A percentile compares a stretch with the other conserved stretches of the same genome.
Evolutionary conservation across 2,888 invertebrate genomes (phyloP).

Genomic region (Ethmia dodecea): DNA sequence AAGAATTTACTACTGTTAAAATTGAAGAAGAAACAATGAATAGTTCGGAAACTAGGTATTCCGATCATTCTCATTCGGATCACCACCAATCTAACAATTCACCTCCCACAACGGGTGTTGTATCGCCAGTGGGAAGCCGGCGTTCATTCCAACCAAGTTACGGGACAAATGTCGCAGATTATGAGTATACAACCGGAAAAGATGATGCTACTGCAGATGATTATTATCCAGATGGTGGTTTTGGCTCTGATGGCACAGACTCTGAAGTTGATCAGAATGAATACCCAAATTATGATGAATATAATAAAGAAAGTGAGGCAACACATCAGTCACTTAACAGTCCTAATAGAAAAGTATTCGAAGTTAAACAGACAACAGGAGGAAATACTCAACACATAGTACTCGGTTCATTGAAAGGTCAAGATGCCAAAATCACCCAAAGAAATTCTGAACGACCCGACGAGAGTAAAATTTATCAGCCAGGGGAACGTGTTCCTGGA

Average conservation of each 20-base stretch:
- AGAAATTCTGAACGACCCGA: slow-evolving; percentile 70
- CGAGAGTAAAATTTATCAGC: slow-evolving; percentile 78
- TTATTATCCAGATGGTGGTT: slow-evolving; percentile 63
- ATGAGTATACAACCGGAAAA: slow-evolving; percentile 26
- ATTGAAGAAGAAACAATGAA: slow-evolving; percentile 31
- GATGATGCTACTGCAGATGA: slow-evolving; percentile 55
- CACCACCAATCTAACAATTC: slow-evolving; percentile 37
- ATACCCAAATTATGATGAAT: slow-evolving; percentile 79
- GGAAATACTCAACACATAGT: slow-evolving; percentile 81
- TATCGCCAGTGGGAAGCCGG: not conserved
- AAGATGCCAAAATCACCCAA: slow-evolving; percentile 80
- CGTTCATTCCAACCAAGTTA: slow-evolving; percentile 49
- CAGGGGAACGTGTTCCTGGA: slow-evolving; percentile 82
- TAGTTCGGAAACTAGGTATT: slow-evolving; percentile 37
- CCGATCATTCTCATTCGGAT: slow-evolving; percentile 51
- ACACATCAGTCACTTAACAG: slow-evolving; percentile 52
- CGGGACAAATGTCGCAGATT: slow-evolving; percentile 38
- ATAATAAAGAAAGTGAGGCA: slow-evolving; percentile 51
- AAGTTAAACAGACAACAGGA: slow-evolving; percentile 66
- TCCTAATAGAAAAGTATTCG: slow-evolving; percentile 46
- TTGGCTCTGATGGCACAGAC: slow-evolving; percentile 51
- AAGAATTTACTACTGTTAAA: slow-evolving; percentile 23
- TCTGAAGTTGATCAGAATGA: slow-evolving; percentile 71
- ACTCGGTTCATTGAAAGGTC: slow-evolving; percentile 75
- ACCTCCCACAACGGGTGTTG: not conserved